Base-by-base conservation (phyloP, 2,888 invertebrate species). In the Dryomyza anilis region DNA sequence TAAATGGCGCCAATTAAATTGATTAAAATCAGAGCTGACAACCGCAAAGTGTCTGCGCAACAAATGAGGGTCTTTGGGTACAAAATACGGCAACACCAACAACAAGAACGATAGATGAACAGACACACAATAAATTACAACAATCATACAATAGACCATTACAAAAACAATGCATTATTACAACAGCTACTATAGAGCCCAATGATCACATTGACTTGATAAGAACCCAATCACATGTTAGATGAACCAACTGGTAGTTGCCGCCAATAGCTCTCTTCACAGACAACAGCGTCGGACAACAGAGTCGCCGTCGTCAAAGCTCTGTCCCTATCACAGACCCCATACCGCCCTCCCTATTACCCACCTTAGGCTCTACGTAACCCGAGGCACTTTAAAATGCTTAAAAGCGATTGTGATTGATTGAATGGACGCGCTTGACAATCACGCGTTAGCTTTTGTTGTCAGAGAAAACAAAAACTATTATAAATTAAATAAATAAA, bases 1-100 rank as follows among this genome's bases (percentile, higher is more conserved):
- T 69, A 67, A 69, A 69, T 67, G 72, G 70, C 71, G 71, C 71
- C 71, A 71, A 69, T 72, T 72, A 71, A 67, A 66, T 70, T 69
- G 71, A 70, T 70, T 69, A 65, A 56, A 67, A 70, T 70, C 68
- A 66, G 64, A 66, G 56, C 52, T 60, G 56, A 64, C 48, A 57
- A 57, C 64, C 53, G 21, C 61, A 53, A 62, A 50, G 57, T 63
- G 45, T 30, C 57, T 43, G 59, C 53, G 62, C 33, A 64, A 62
- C 57, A 56, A 59, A 59, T 59, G 33, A 33, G 14, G 23, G 50
- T 50, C 23, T 50, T 50, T 19, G 6, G 29, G 55, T 52, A 39
- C 57, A 62, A 27, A 29, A n/a, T 52, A 30, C 43, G 27, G 39
- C 53, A 45, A 23, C 30, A 46, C 27, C 62, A 33, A 63, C 46